Conservation (phyloP, 2,113 vertebrate species). For the Eulemur rufifrons region DNA sequence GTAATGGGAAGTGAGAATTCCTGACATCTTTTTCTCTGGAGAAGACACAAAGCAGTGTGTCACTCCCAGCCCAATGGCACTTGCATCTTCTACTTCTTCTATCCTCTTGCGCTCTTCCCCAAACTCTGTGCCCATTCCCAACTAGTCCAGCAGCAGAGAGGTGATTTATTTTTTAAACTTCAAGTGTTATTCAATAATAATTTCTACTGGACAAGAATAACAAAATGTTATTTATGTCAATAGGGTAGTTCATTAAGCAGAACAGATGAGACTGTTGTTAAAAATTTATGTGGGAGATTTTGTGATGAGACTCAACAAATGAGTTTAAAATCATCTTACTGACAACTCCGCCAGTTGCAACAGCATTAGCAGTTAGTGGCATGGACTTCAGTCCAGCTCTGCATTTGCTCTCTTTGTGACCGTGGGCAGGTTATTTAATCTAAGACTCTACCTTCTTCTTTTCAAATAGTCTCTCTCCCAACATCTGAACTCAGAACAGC, state of each 20-base stretch:
- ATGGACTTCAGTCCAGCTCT: background rate
- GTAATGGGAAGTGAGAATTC: background rate
- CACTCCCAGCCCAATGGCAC: background rate
- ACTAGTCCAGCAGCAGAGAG: background rate
- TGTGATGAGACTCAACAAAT: background rate
- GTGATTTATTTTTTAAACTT: background rate
- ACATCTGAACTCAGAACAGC: background rate
- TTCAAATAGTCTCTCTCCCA: background rate
- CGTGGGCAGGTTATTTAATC: background rate
- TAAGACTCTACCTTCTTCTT: background rate
- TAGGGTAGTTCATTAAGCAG: background rate
- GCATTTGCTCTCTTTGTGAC: background rate
- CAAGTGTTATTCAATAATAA: background rate
- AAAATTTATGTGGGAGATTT: background rate
- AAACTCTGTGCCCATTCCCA: background rate
- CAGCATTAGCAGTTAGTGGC: too few relatives aligned
- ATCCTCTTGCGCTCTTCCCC: background rate
- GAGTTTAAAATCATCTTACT: background rate
- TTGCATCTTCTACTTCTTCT: background rate
- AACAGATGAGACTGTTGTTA: constrained; percentile 4
- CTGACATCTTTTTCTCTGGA: background rate
- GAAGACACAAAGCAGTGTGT: background rate
- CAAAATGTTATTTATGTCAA: background rate
- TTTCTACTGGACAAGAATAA: constrained; percentile 30
- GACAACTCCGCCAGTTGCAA: rapidly evolving